Percentiles rank a stretch among this genome's conserved stretches.
phyloP scores from a whole-genome alignment of 2,113 vertebrate genomes.

The Siniperca chuatsi region DNA sequence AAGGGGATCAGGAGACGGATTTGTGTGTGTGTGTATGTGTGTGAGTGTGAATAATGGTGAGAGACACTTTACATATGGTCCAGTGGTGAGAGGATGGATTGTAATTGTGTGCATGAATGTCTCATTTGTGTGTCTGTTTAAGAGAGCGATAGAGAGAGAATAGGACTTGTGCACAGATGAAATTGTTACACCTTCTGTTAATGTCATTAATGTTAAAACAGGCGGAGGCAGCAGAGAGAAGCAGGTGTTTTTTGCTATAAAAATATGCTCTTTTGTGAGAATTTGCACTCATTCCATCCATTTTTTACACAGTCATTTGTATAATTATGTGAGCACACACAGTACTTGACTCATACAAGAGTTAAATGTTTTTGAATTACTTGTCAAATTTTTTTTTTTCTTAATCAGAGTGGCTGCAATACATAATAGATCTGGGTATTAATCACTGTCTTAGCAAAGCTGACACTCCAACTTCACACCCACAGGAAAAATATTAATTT shows the following conservation, averaged over 20 bases:
- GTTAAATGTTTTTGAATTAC: slow-evolving; percentile 15
- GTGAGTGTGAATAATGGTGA: slow-evolving; percentile 20
- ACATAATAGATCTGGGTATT: background rate
- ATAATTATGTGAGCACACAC: slow-evolving; percentile 13
- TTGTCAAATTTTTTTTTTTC: slow-evolving; percentile 19
- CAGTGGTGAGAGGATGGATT: slow-evolving; percentile 15
- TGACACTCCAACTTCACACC: background rate
- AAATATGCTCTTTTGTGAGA: slow-evolving; percentile 44
- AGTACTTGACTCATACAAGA: background rate
- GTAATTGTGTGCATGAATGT: slow-evolving; percentile 23
- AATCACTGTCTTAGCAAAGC: slow-evolving; percentile 12
- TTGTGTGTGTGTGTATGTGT: background rate
- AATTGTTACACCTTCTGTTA: slow-evolving; percentile 45
- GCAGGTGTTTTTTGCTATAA: slow-evolving; percentile 67
- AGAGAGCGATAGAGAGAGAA: slow-evolving; percentile 23
- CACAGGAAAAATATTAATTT: background rate
- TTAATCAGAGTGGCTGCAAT: slow-evolving; percentile 7
- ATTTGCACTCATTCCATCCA: slow-evolving; percentile 46
- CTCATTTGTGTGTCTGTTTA: slow-evolving; percentile 36
- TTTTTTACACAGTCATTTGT: slow-evolving; percentile 46
- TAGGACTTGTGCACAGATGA: slow-evolving; percentile 18
- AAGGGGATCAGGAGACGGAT: slow-evolving; percentile 39
- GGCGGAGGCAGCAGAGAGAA: slow-evolving; percentile 29
- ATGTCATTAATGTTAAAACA: slow-evolving; percentile 60
- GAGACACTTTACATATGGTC: slow-evolving; percentile 26